Base-by-base conservation (phyloP, 1,140 invertebrate species). In the Sitophilus oryzae region DNA sequence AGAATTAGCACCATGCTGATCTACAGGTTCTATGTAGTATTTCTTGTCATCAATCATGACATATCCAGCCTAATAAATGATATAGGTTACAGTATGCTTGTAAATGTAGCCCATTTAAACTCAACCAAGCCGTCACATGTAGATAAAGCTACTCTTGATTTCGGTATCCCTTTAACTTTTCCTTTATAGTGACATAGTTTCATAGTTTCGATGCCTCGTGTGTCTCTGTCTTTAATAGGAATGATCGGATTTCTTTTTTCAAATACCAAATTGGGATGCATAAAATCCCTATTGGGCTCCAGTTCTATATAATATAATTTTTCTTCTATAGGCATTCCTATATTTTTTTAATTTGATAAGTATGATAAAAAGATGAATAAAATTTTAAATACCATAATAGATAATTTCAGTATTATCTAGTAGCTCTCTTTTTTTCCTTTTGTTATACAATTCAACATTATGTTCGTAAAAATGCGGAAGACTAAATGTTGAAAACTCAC, bases 41-140 rank as follows among this genome's bases (percentile, higher is more conserved):
- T 66, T 66, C n/a, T 68, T 67, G 9, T 71, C 60, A 61, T 71
- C 60, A 9, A 73, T 70, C 23, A 67, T 65, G 22, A 79, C 65
- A 56, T 77, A 76, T 11, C 77, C 76, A 34, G 67, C 72, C 76
- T 78, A 54, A 49, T 63, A 64, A 45, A 46, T 19, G 19, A 41
- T 10, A 30, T 30, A 30, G 5, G n/a, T n/a, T n/a, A n/a, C n/a
- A n/a, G n/a, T n/a, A n/a, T n/a, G n/a, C n/a, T n/a, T n/a, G n/a
- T 30, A 6, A 30, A 30, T 30, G 25, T 30, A 30, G 11, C 25
- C 25, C 5, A 30, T 30, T 6, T 30, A 30, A 30, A 47, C 34
- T 25, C 75, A 72, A 83, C 82, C 74, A 84, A 70, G 20, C 82
- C 82, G 41, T 82, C 71, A 56, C 82, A 83, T 0, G 79, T 71